Evolutionary conservation across 2,113 vertebrate species (phyloP), one percentile per base, ranked within the genome.

Genomic region (Pristiophorus japonicus): DNA sequence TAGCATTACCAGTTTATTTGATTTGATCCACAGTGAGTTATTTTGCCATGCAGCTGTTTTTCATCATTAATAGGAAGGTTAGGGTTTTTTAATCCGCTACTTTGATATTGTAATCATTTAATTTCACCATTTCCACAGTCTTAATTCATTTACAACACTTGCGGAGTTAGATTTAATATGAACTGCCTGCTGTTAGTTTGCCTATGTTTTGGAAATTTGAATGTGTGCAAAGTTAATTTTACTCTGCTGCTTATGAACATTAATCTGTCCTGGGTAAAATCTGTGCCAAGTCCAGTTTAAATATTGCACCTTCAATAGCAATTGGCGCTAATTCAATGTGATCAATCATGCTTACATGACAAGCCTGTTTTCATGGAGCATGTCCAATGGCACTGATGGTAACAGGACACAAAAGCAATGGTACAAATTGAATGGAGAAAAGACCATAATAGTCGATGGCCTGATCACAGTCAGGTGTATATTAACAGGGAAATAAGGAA

Each of bases 31-130:
- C 55, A 18, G 10, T 62, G 14, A 18, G 55, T 91, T 59, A 62
- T 34, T 91, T 88, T 88, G 85, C 85, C 14, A 16, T 59, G 27
- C 51, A 90, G 87, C 87, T 90, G 87, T 27, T 90, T 90, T 92
- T 38, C 30, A 91, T 90, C 88, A n/a, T n/a, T 20, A n/a, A 63
- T 63, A 63, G 34, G 55, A 59, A 91, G n/a, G 55, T 63, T 38
- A 59, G 16, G 55, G 20, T 63, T 34, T 14, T 91, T 91, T 30
- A 91, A 22, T 63, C n/a, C n/a, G 88, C 62, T 22, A 63, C 34
- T 92, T 92, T 92, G 88, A 90, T 20, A 22, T 91, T n/a, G 16
- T 62, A n/a, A 59, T 63, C 34, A 22, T 4, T 45, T 45, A 22
- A 85, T 85, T 85, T 85, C 42, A 24, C 81, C 42, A 38, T 12